A percentile compares a stretch with the other conserved stretches of the same genome.
phyloP scores from a whole-genome alignment of 2,113 vertebrate species.

The Ellobius talpinus region DNA sequence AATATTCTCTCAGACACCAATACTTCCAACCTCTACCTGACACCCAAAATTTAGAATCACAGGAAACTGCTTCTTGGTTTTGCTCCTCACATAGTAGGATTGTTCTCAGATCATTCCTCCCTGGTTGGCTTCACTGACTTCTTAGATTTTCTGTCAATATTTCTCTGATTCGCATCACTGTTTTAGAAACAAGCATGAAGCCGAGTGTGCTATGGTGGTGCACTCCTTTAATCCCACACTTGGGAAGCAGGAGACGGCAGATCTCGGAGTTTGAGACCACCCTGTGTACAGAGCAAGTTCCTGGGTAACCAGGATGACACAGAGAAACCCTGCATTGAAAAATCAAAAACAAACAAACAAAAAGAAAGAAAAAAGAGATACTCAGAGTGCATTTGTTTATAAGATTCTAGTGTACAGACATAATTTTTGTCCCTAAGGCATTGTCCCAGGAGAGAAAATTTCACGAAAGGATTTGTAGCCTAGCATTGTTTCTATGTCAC shows the following conservation, averaged over 20 bases:
- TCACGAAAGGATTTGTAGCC: background rate
- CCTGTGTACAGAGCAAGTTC: background rate
- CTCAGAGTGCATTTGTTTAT: background rate
- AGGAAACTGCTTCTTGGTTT: background rate
- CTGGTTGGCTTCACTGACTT: background rate
- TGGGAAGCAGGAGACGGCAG: background rate
- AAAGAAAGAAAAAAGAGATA: background rate
- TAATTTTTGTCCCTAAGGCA: background rate
- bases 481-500: background rate
- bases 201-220: background rate
- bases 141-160: background rate
- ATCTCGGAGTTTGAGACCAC: background rate
- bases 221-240: background rate
- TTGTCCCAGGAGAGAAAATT: background rate
- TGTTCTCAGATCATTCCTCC: background rate
- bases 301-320: background rate
- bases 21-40: background rate
- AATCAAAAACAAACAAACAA: background rate
- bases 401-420: background rate
- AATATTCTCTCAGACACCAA: background rate
- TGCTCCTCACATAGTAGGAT: accelerated
- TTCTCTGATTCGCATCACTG: background rate
- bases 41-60: background rate
- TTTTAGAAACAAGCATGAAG: background rate
- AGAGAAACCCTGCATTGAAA: background rate